Percentiles rank a stretch among this genome's conserved stretches.
phyloP scores from a whole-genome alignment of 1,140 invertebrate species.

The Hyles vespertilio region DNA sequence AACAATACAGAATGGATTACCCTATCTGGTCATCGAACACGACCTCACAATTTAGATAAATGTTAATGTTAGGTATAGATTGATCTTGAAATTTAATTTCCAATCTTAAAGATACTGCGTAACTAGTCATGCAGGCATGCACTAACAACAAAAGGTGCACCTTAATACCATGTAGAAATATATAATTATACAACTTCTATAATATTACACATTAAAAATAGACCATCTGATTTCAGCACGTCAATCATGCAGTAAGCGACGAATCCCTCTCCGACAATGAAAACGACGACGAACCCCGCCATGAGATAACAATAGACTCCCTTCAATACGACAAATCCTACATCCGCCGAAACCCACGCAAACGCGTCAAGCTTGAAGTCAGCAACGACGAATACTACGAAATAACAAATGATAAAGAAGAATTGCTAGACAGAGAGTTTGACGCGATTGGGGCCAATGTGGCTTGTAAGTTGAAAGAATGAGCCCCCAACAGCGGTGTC shows the following conservation, averaged over 20 bases:
- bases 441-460: conserved; percentile 18
- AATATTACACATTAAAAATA: too few species aligned
- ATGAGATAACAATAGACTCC: conserved; percentile 5
- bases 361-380: conserved; percentile 10
- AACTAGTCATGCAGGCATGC: too few species aligned
- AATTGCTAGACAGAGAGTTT: conserved; percentile 15
- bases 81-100: too few species aligned
- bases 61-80: too few species aligned
- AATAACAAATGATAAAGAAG: neutral
- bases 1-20: too few species aligned
- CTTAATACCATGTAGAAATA: too few species aligned
- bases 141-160: too few species aligned
- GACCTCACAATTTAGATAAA: too few species aligned
- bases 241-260: neutral
- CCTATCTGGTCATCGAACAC: too few species aligned
- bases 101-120: too few species aligned
- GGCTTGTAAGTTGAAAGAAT: conserved; percentile 20
- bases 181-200: too few species aligned
- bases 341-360: neutral
- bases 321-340: neutral
- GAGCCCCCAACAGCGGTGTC: conserved; percentile 14
- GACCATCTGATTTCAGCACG: neutral
- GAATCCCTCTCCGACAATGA: conserved; percentile 2
- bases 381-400: conserved; percentile 1
- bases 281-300: neutral